Percentiles rank a stretch among this genome's conserved stretches.
Conservation (phyloP, 1,140 invertebrate species). For the Heliconius melpomene region DNA sequence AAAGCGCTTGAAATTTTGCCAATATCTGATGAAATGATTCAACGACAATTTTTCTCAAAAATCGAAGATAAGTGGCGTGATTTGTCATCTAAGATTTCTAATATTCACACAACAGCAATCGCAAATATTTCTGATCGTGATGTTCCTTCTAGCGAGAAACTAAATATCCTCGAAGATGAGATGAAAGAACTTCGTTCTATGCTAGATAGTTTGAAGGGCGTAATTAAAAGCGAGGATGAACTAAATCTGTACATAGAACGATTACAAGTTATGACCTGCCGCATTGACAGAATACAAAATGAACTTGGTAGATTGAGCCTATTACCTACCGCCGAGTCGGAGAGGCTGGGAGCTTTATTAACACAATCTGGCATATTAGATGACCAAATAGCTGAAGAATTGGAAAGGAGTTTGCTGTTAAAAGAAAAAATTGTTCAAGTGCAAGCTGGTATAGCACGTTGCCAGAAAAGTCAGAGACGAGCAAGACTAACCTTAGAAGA, state of each 20-base stretch:
- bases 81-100: conserved; percentile 83
- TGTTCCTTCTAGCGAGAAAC: conserved; percentile 86
- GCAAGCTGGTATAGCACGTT: conserved; percentile 84
- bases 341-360: conserved; percentile 87
- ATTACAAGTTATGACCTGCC: conserved; percentile 87
- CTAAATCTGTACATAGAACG: conserved; percentile 89
- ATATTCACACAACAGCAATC: conserved; percentile 85
- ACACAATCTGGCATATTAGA: conserved; percentile 86
- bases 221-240: conserved; percentile 91
- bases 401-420: conserved; percentile 86
- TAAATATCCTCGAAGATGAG: conserved; percentile 87
- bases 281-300: conserved; percentile 89
- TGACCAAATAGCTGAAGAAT: conserved; percentile 86
- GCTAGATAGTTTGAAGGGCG: conserved; percentile 86
- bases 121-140: conserved; percentile 86
- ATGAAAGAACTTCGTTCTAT: conserved; percentile 85
- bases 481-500: conserved; percentile 85
- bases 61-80: conserved; percentile 88
- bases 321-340: conserved; percentile 86
- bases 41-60: conserved; percentile 88
- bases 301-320: conserved; percentile 88
- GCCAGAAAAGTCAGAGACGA: conserved; percentile 85
- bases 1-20: conserved; percentile 89
- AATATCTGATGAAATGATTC: conserved; percentile 89
- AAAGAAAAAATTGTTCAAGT: conserved; percentile 87